These are phyloP conservation scores for Carlito syrichta DNA, from an alignment of 2,113 vertebrate species.

Conservation along the genomic window DNA sequence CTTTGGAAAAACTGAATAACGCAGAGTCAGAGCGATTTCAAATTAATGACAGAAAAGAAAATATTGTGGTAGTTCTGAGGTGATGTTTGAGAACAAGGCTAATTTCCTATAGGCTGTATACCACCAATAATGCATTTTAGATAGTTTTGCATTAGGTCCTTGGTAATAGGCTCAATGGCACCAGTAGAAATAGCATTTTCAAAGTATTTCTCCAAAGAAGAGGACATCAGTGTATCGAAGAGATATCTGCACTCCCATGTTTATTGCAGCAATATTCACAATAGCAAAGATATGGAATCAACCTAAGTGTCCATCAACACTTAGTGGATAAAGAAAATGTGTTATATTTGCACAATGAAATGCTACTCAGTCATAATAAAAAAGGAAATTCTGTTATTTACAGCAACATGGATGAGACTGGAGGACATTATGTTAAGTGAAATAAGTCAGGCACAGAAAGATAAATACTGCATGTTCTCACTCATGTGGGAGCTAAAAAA, in stretches of 20 bases:
- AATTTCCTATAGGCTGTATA: not conserved
- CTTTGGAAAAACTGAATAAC: not conserved
- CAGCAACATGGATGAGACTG: not conserved
- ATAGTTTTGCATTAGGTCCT: not conserved
- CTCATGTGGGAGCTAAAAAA: not conserved
- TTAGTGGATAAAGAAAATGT: not conserved
- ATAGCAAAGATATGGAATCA: not conserved
- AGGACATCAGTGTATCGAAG: not conserved
- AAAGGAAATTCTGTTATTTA: not conserved
- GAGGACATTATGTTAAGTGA: not conserved
- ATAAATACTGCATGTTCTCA: not conserved
- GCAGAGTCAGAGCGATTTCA: not conserved
- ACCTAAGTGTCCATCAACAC: not conserved
- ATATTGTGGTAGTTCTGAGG: not conserved
- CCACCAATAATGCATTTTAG: not conserved
- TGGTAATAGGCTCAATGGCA: not conserved
- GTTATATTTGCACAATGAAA: not conserved
- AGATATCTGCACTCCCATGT: not conserved
- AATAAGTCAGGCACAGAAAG: not conserved
- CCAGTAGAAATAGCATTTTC: not conserved
- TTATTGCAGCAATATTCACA: not conserved
- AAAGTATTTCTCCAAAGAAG: not conserved
- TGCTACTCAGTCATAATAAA: not conserved
- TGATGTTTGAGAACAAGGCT: not conserved
- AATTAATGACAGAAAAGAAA: slow-evolving; percentile 13